A percentile compares a stretch with the other conserved stretches of the same genome.
These are phyloP conservation scores for Melanotaenia trifasciata DNA, from an alignment of 2,797 vertebrate species.

Conservation along the genomic window DNA sequence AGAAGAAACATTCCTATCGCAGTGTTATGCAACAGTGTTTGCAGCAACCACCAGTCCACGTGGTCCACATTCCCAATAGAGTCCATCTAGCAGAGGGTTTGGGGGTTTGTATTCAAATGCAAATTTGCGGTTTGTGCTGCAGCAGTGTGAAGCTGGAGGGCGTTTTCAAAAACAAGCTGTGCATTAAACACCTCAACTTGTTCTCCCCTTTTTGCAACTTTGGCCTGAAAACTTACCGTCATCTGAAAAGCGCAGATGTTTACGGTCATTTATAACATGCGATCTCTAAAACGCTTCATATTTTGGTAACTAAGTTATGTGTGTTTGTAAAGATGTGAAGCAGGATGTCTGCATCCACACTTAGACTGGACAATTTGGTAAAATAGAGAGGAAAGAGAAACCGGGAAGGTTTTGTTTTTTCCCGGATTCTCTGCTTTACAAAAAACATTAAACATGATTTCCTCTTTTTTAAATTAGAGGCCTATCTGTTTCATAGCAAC, in stretches of 20 bases:
- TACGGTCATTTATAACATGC: neutral
- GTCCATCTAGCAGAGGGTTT: slow-evolving; percentile 26
- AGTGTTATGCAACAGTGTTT: slow-evolving; percentile 5
- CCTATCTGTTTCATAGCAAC: too few species aligned
- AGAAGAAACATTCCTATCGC: neutral
- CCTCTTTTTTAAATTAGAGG: too few species aligned
- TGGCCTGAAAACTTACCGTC: neutral
- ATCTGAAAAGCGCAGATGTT: neutral
- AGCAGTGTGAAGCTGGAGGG: slow-evolving; percentile 27
- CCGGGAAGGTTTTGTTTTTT: too few species aligned
- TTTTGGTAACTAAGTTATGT: neutral
- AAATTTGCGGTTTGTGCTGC: slow-evolving; percentile 51
- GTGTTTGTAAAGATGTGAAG: too few species aligned
- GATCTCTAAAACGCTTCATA: neutral
- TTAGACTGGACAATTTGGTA: too few species aligned
- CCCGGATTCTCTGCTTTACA: too few species aligned
- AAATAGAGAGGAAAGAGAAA: too few species aligned
- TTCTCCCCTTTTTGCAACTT: slow-evolving; percentile 10
- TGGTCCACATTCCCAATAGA: slow-evolving; percentile 38
- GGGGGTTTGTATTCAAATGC: slow-evolving; percentile 42
- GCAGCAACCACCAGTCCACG: slow-evolving; percentile 17
- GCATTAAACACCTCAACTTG: slow-evolving; percentile 16
- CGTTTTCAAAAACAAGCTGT: slow-evolving; percentile 30
- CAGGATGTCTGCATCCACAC: too few species aligned
- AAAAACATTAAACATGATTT: too few species aligned